Conservation (phyloP, 2,113 vertebrate species). For the Pachycephala philippinensis region DNA sequence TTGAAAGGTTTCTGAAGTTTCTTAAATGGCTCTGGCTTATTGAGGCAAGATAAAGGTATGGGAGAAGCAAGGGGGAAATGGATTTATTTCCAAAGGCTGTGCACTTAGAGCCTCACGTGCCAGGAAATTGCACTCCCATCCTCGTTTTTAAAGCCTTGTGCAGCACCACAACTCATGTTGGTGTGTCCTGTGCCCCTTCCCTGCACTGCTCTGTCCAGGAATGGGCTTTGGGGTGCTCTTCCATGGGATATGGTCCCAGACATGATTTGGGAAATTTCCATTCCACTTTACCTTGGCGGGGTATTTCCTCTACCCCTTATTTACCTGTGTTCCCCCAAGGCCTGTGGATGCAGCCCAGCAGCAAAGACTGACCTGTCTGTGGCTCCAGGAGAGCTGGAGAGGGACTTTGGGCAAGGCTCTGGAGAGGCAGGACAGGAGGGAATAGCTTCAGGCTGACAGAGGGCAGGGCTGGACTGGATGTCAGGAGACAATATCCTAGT, state of each 20-base stretch:
- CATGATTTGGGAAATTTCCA: background rate
- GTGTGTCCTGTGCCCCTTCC: background rate
- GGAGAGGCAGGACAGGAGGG: background rate
- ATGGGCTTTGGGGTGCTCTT: background rate
- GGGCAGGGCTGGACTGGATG: background rate
- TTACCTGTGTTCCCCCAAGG: background rate
- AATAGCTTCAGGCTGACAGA: background rate
- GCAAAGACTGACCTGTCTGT: background rate
- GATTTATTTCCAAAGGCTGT: background rate
- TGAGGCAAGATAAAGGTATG: background rate
- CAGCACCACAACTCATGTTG: background rate
- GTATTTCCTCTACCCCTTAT: background rate
- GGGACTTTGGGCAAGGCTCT: background rate
- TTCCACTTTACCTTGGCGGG: background rate
- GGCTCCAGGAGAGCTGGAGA: background rate
- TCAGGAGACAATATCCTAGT: background rate
- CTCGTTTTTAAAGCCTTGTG: background rate
- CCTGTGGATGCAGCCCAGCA: background rate
- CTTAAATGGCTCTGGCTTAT: background rate
- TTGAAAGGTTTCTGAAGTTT: constrained; percentile 1
- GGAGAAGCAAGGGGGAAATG: background rate
- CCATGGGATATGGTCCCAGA: no score
- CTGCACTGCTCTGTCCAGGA: background rate
- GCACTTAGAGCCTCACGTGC: background rate
- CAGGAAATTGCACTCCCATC: background rate